A percentile compares a stretch with the other conserved stretches of the same genome.
Conservation (phyloP, 2,113 vertebrate species). For the Eulacestoma nigropectus region DNA sequence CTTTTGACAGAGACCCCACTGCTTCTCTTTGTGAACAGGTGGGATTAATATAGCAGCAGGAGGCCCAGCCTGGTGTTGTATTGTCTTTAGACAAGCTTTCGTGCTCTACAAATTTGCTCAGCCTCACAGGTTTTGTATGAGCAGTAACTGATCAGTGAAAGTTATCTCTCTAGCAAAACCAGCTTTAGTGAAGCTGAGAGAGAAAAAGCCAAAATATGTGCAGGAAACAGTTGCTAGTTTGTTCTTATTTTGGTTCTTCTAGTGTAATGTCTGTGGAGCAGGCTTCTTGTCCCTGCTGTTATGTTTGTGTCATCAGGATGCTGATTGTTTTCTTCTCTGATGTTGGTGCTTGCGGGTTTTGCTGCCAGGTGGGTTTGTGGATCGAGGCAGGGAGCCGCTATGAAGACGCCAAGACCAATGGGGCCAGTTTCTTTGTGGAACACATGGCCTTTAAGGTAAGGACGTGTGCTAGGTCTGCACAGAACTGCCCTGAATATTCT, state of each 20-base stretch:
- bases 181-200: not conserved
- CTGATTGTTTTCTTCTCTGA: not conserved
- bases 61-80: not conserved
- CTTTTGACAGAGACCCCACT: not conserved
- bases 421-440: slow-evolving; percentile 87
- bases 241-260: not conserved
- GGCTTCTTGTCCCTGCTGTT: not conserved
- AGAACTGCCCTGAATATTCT: not conserved
- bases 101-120: rapidly evolving
- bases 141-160: not conserved
- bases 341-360: not conserved
- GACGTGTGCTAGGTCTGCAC: not conserved
- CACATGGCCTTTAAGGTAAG: slow-evolving; percentile 94
- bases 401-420: slow-evolving; percentile 86
- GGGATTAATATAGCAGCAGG: not conserved
- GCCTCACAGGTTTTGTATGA: not conserved
- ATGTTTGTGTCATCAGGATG: not conserved
- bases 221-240: not conserved
- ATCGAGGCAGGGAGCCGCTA: slow-evolving; percentile 86
- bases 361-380: slow-evolving; percentile 87
- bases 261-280: not conserved
- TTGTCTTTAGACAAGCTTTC: not conserved
- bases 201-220: not conserved
- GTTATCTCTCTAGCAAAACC: not conserved
- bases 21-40: not conserved